Percentiles rank a stretch among this genome's conserved stretches.
Conservation (phyloP, 2,888 invertebrate species). For the Clistopyga incitator region DNA sequence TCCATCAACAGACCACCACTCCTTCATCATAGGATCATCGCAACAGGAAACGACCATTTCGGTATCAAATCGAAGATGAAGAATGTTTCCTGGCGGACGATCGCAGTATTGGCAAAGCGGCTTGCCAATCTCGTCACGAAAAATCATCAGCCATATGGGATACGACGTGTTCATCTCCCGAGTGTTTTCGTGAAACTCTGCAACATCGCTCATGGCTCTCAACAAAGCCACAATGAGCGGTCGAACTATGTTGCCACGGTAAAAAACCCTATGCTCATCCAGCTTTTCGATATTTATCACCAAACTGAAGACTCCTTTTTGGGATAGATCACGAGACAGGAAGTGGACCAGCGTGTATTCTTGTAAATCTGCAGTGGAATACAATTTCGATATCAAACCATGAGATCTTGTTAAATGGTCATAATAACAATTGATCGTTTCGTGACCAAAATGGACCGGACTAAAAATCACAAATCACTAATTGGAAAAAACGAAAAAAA, state of each 20-base stretch:
- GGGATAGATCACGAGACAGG: constrained; percentile 70
- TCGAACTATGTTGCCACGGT: constrained; percentile 61
- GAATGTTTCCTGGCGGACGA: constrained; percentile 70
- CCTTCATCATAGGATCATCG: constrained; percentile 67
- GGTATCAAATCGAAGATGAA: constrained; percentile 73
- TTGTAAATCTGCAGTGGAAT: constrained; percentile 34
- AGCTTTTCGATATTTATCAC: constrained; percentile 61
- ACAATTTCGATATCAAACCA: background rate
- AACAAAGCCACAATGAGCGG: constrained; percentile 74
- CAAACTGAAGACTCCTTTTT: constrained; percentile 57
- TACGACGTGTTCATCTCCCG: constrained; percentile 63
- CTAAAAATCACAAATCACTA: background rate
- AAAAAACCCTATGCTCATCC: constrained; percentile 19
- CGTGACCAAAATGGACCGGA: too few species aligned
- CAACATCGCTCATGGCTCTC: constrained; percentile 59
- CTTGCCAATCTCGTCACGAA: constrained; percentile 59
- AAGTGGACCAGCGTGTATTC: constrained; percentile 56
- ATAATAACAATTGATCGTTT: too few species aligned
- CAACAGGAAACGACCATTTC: constrained; percentile 76
- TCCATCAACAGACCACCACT: constrained; percentile 75
- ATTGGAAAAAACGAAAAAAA: too few species aligned
- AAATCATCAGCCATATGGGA: constrained; percentile 77
- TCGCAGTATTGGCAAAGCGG: constrained; percentile 65
- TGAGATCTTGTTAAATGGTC: too few species aligned
- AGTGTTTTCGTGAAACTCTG: constrained; percentile 68